Evolutionary conservation across 1,140 invertebrate genomes (phyloP).

Genomic region (Drosophila kohkoa): DNA sequence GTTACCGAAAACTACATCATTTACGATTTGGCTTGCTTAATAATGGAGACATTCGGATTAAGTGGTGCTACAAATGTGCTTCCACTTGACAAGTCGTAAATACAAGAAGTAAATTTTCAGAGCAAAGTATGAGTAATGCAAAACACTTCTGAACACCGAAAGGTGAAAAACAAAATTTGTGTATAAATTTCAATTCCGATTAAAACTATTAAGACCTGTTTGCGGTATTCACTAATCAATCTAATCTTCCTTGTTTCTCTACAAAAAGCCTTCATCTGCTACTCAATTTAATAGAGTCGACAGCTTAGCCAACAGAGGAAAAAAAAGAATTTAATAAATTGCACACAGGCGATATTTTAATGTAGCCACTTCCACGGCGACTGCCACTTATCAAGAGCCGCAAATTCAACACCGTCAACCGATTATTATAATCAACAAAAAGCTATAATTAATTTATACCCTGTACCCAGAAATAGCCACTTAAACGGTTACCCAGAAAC

Average conservation of each 20-base stretch:
- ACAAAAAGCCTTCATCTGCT: not conserved
- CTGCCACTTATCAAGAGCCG: constrained; percentile 68
- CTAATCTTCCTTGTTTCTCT: not conserved
- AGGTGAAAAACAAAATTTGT: too few relatives aligned
- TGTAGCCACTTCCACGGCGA: constrained; percentile 65
- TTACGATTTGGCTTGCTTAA: constrained; percentile 24
- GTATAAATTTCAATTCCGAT: not conserved
- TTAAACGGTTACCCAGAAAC: not conserved
- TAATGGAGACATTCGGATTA: constrained; percentile 48
- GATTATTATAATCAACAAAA: constrained; percentile 75
- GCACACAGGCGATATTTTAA: constrained; percentile 63
- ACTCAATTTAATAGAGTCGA: constrained; percentile 30
- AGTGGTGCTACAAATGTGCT: constrained; percentile 11
- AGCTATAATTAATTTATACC: constrained; percentile 70
- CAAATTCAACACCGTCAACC: constrained; percentile 69
- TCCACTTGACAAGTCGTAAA: constrained; percentile 16
- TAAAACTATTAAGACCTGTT: constrained; percentile 6
- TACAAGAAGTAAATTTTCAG: not conserved
- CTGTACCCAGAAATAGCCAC: not conserved
- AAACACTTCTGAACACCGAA: too few relatives aligned
- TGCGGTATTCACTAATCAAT: not conserved
- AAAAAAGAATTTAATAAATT: constrained; percentile 63
- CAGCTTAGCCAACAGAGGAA: constrained; percentile 20
- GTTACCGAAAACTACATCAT: constrained; percentile 47
- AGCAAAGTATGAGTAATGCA: not conserved